Conservation (phyloP, 2,888 invertebrate species). For the Zygaena filipendulae region DNA sequence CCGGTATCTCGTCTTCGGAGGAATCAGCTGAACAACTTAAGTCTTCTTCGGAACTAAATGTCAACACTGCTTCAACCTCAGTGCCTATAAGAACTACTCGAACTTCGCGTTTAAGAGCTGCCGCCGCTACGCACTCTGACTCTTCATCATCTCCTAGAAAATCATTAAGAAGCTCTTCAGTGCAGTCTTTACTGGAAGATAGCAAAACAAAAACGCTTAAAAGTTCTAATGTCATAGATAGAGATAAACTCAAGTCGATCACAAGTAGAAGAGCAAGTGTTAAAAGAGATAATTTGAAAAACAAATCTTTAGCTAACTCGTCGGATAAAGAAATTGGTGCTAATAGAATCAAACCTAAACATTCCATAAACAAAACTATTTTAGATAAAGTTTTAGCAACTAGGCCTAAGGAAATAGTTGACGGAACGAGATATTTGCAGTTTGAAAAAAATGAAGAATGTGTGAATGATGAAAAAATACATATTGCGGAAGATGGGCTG, state of each 20-base stretch:
- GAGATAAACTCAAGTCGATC: conserved; percentile 39
- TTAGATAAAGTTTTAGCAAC: conserved; percentile 54
- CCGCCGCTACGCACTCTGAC: conserved; percentile 58
- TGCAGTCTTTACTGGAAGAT: conserved; percentile 47
- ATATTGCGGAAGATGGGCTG: conserved; percentile 22
- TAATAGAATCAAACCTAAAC: conserved; percentile 62
- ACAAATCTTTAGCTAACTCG: conserved; percentile 28
- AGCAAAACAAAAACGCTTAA: conserved; percentile 39
- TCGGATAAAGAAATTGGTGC: conserved; percentile 57
- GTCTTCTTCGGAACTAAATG: conserved; percentile 58
- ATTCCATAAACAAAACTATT: conserved; percentile 59
- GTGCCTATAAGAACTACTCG: conserved; percentile 76
- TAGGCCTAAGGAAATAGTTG: conserved; percentile 47
- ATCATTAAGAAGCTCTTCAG: conserved; percentile 51
- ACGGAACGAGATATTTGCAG: conserved; percentile 35
- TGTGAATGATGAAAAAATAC: conserved; percentile 30
- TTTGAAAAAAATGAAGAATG: conserved; percentile 29
- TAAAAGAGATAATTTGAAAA: conserved; percentile 51
- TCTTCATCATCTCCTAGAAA: conserved; percentile 36
- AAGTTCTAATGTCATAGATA: conserved; percentile 48
- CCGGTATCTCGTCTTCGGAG: no score
- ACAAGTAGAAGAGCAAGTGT: conserved; percentile 37
- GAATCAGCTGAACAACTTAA: conserved; percentile 42
- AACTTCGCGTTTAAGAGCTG: conserved; percentile 77
- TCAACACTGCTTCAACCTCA: conserved; percentile 50